A percentile compares a stretch with the other conserved stretches of the same genome.
These are phyloP conservation scores for Sebastolobus altivelis DNA, from an alignment of 2,797 vertebrate species.

Conservation along the genomic window DNA sequence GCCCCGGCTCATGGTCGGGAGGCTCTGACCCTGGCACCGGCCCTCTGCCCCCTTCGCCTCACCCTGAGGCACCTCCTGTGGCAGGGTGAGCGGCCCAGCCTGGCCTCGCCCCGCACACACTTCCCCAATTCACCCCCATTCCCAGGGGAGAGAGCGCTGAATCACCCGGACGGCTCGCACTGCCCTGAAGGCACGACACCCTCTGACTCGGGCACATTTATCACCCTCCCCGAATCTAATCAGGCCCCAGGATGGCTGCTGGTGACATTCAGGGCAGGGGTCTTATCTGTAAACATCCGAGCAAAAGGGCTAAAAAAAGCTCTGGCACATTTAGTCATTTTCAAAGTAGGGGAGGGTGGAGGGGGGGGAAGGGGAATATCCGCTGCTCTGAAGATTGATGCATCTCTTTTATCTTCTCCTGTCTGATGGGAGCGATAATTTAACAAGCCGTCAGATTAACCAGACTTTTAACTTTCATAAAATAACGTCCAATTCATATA, in stretches of 20 bases:
- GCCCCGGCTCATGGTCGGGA: constrained; percentile 79
- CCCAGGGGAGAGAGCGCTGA: constrained; percentile 79
- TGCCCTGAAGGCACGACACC: constrained; percentile 78
- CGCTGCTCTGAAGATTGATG: constrained; percentile 79
- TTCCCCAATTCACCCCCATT: constrained; percentile 84
- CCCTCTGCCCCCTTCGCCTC: constrained; percentile 89
- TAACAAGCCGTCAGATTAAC: constrained; percentile 57
- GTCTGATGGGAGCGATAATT: constrained; percentile 58
- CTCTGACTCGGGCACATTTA: constrained; percentile 87
- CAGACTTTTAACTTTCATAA: constrained; percentile 45
- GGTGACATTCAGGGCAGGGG: constrained; percentile 83
- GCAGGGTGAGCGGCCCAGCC: constrained; percentile 78
- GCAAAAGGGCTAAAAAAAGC: constrained; percentile 82
- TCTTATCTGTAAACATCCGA: constrained; percentile 89
- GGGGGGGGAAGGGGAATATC: constrained; percentile 72
- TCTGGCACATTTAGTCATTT: constrained; percentile 76
- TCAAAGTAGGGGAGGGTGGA: constrained; percentile 69
- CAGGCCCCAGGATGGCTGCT: constrained; percentile 80
- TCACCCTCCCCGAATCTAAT: constrained; percentile 86
- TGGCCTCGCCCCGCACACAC: constrained; percentile 81
- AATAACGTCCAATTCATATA: constrained; percentile 8
- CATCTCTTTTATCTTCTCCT: constrained; percentile 75
- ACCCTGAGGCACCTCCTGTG: constrained; percentile 86
- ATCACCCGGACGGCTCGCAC: constrained; percentile 67
- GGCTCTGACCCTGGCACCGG: constrained; percentile 88